These are phyloP conservation scores for Hemichromis elongatus DNA, from an alignment of 2,113 vertebrate species.

Conservation along the genomic window DNA sequence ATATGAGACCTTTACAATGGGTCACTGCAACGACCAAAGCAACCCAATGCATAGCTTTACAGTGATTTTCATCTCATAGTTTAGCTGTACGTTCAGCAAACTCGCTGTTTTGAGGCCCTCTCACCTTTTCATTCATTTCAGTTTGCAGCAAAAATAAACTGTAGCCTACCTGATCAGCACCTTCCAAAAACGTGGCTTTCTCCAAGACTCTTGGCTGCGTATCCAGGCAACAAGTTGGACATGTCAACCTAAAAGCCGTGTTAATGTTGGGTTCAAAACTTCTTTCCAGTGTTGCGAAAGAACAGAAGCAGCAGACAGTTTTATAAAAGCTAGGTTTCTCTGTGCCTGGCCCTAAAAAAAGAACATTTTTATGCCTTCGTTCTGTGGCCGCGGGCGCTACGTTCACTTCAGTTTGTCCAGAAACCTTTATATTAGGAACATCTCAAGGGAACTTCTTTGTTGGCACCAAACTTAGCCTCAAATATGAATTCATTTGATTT, in stretches of 20 bases:
- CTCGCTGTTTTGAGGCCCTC: neutral
- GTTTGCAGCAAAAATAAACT: neutral
- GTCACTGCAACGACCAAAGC: neutral
- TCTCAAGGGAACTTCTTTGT: neutral
- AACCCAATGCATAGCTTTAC: neutral
- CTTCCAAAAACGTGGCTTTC: neutral
- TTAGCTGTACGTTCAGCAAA: neutral
- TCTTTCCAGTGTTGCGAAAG: neutral
- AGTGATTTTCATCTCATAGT: neutral
- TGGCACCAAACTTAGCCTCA: neutral
- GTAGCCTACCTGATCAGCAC: neutral
- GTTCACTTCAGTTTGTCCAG: neutral
- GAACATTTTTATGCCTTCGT: neutral
- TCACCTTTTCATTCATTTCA: neutral
- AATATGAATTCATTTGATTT: neutral
- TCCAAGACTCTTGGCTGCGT: neutral
- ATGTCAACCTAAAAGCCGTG: neutral
- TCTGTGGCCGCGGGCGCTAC: fast-evolving
- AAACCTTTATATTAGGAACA: neutral
- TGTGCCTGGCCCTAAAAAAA: neutral
- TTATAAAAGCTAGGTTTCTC: neutral
- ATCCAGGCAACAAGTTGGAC: neutral
- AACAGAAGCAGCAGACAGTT: neutral
- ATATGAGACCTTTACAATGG: neutral
- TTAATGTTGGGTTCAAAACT: neutral